Percentiles rank a stretch among this genome's conserved stretches.
Conservation (phyloP, 2,113 vertebrate species). For the Acrocephalus arundinaceus region DNA sequence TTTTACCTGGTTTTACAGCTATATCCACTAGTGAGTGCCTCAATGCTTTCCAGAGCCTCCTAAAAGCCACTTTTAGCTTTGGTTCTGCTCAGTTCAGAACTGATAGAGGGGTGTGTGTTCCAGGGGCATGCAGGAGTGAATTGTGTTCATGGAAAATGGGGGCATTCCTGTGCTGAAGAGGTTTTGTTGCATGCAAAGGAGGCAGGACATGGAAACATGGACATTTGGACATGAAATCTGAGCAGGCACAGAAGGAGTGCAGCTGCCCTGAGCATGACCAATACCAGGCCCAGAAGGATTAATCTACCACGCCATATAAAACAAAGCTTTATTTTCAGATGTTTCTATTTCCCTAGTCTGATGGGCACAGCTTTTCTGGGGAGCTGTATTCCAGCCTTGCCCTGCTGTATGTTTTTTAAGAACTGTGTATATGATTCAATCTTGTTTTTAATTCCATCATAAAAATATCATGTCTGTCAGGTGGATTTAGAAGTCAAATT, state of each 20-base stretch:
- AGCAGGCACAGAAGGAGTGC: background rate
- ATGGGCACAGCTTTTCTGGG: background rate
- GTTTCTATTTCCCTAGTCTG: background rate
- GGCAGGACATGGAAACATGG: background rate
- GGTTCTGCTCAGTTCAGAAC: background rate
- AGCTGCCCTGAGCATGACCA: background rate
- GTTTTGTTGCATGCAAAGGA: background rate
- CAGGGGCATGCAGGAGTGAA: fast-evolving
- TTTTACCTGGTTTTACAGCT: background rate
- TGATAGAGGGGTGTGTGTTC: fast-evolving
- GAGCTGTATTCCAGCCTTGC: background rate
- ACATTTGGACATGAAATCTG: background rate
- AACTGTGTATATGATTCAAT: background rate
- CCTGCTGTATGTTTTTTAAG: background rate
- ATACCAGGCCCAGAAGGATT: background rate
- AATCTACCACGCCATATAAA: fast-evolving
- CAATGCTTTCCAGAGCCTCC: background rate
- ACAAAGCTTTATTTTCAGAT: background rate
- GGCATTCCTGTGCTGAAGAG: background rate
- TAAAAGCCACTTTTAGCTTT: background rate
- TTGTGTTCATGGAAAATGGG: background rate
- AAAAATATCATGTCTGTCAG: background rate
- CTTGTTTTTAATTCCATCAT: background rate
- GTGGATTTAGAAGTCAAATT: background rate
- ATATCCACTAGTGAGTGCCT: background rate